phyloP scores from a whole-genome alignment of 1,140 invertebrate species.

The Babylonia areolata region DNA sequence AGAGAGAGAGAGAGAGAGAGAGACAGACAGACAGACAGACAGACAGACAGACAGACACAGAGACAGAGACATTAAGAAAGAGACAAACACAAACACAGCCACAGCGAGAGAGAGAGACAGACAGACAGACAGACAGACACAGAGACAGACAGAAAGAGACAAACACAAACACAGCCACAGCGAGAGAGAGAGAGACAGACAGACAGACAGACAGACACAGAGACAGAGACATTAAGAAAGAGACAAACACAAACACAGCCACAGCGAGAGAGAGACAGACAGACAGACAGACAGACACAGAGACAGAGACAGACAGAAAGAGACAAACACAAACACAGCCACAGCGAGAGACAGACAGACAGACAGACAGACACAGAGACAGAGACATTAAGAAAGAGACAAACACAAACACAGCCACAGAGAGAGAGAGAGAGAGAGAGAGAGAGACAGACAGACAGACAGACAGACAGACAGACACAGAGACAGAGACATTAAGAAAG shows the following conservation, averaged over 20 bases:
- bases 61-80: background rate
- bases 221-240: background rate
- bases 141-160: too few relatives aligned
- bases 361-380: background rate
- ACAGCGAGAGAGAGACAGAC: too few relatives aligned
- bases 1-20: slow-evolving; percentile 11
- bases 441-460: background rate
- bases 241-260: background rate
- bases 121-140: too few relatives aligned
- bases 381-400: background rate
- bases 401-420: background rate
- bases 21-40: background rate
- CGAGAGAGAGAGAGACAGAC: too few relatives aligned
- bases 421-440: background rate
- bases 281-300: too few relatives aligned
- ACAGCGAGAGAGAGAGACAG: too few relatives aligned
- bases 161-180: too few relatives aligned
- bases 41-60: background rate
- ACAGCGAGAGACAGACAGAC: background rate
- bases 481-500: too few relatives aligned
- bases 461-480: background rate
- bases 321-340: too few relatives aligned
- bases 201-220: too few relatives aligned
- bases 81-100: background rate
- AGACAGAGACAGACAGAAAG: too few relatives aligned